These are phyloP conservation scores for Ptyas mucosa DNA, from an alignment of 2,113 vertebrate species.

Conservation along the genomic window DNA sequence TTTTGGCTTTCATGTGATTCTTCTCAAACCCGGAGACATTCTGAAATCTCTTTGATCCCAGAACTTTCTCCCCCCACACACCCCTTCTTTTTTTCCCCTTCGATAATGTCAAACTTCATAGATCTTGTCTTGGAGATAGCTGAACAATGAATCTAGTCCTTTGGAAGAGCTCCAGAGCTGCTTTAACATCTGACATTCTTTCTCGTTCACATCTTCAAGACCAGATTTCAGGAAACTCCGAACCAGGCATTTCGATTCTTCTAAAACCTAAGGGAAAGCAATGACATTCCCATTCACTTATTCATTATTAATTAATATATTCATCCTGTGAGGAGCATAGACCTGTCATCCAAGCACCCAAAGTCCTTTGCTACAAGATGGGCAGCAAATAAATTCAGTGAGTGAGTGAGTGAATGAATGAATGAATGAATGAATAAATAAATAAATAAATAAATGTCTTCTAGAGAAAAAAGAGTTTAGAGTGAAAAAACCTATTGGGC, in stretches of 20 bases:
- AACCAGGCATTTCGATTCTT: constrained; percentile 93
- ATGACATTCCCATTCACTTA: constrained; percentile 9
- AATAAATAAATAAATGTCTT: background rate
- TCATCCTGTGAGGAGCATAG: background rate
- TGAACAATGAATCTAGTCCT: constrained; percentile 93
- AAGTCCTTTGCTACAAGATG: background rate
- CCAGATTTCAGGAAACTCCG: constrained; percentile 87
- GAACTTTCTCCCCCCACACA: background rate
- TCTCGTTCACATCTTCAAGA: constrained; percentile 92
- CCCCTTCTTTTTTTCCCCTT: background rate
- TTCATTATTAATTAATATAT: background rate
- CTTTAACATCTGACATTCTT: constrained; percentile 93
- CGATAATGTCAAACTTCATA: constrained; percentile 80
- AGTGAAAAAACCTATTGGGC: background rate
- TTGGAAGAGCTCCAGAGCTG: constrained; percentile 97
- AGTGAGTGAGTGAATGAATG: background rate
- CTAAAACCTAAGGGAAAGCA: constrained; percentile 79
- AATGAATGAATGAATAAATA: background rate
- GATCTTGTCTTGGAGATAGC: constrained; percentile 90
- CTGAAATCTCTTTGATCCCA: constrained; percentile 43
- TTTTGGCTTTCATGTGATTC: background rate
- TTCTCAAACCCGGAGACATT: constrained; percentile 40
- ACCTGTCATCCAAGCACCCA: background rate
- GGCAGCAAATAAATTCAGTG: background rate
- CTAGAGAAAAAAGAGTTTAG: background rate